These are phyloP conservation scores for Sminthopsis crassicaudata DNA, from an alignment of 2,113 vertebrate species.

Conservation along the genomic window DNA sequence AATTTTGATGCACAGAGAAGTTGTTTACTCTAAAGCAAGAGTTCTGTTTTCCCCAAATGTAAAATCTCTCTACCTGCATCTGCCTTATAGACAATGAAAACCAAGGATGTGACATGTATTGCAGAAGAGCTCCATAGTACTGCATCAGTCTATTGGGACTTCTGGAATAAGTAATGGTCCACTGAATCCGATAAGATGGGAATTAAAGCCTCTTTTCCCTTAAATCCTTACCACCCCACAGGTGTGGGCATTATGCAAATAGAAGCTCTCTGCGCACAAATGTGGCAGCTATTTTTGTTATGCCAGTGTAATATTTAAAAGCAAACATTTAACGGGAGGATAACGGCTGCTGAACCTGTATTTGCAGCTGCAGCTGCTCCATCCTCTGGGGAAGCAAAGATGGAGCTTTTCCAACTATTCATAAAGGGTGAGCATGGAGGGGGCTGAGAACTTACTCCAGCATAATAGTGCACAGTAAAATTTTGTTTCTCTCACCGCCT, in stretches of 20 bases:
- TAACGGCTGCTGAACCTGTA: conserved; percentile 38
- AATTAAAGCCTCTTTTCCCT: neutral
- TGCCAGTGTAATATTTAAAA: conserved; percentile 32
- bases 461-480: neutral
- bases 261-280: neutral
- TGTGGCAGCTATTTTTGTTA: conserved; percentile 28
- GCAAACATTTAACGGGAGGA: conserved; percentile 44
- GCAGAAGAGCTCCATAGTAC: neutral
- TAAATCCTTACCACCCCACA: neutral
- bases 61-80: neutral
- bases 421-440: conserved; percentile 14
- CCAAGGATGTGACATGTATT: neutral
- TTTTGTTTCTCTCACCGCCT: neutral
- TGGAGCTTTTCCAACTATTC: conserved; percentile 49
- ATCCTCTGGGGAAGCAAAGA: conserved; percentile 48
- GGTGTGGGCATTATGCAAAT: neutral
- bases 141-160: neutral
- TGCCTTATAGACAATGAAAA: conserved; percentile 20
- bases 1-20: conserved; percentile 52
- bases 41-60: neutral
- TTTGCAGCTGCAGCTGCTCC: conserved; percentile 58
- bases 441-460: neutral
- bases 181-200: neutral
- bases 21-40: conserved; percentile 43
- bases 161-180: neutral